Evolutionary conservation across 2,797 vertebrate species (phyloP), one percentile per base, ranked within the genome.

Genomic region (Sphaeramia orbicularis): DNA sequence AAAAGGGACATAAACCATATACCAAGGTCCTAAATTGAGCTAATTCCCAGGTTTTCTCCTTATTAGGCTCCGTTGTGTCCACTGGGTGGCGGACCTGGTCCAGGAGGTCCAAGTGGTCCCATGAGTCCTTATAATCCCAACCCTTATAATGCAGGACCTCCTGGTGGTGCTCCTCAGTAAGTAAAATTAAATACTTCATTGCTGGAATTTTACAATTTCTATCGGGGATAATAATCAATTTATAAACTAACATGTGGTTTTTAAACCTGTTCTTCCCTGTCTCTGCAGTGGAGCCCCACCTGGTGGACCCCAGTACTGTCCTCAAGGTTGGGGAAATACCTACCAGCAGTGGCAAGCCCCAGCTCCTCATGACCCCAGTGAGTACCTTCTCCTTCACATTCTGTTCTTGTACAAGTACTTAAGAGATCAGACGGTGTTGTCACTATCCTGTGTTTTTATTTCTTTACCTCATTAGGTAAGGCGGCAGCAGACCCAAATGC

Each of bases 321-420:
- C 96, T 69, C 96, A 97, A 86, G 95, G 96, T 15, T 98, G 97
- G 97, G 96, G 96, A 56, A 94, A 91, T 74, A 69, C 91, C 12
- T 97, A 97, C 84, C 96, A 96, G 71, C 97, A 97, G 76, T 98
- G 97, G 97, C 97, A 98, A 80, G 94, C 94, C 0, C 96, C 96
- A 44, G 96, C 94, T 63, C 95, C 94, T 45, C 96, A 97, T 40
- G 97, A 98, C 83, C 96, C 97, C 51, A 95, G 96, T 97, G 77
- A 95, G 95, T 85, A 13, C 8, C 0, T 21, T 13, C 9, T 19
- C 12, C 6, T 16, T n/a, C 16, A 6, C n/a, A 10, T 15, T 21
- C 2, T 37, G 4, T 45, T 48, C 24, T 3, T 15, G n/a, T 18
- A 16, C 37, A 38, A 44, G 0, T 7, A 11, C 30, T 44, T 6